Base-by-base conservation (phyloP, 1,140 invertebrate genomes). In the Babylonia areolata region DNA sequence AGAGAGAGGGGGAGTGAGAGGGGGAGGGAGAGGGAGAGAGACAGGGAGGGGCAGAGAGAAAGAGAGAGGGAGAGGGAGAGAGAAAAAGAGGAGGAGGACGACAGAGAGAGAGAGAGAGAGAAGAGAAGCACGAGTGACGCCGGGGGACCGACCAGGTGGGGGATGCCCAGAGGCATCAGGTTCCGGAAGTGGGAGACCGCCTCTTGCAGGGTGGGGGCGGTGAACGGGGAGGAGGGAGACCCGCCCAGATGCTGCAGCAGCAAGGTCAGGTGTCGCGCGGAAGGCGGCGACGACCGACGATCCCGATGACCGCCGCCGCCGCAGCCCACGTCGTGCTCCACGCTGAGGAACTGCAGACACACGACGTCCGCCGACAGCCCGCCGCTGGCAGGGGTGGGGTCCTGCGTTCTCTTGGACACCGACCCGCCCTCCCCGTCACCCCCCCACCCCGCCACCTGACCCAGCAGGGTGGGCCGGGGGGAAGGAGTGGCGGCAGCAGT, bases 261-360 rank as follows among this genome's bases (percentile, higher is more conserved):
- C n/a, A 51, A 35, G n/a, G 78, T 31, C 42, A 80, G 46, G 12
- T 80, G 78, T 6, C 23, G 58, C 15, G 12, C 12, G 20, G 58
- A n/a, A 20, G 40, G 40, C 42, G 31, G 12, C 9, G 40, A 33
- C 23, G 9, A 15, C 37, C 15, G 33, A 3, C 28, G 39, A 54
- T 42, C 42, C 1, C 78, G 78, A n/a, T 6, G 17, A 2, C 42
- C 5, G 6, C n/a, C 0, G 40, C 31, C 5, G 20, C 3, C 28
- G 31, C 78, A 80, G 33, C 15, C n/a, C 31, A 80, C 42, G 46
- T 77, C 75, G 28, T 77, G 75, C 75, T 77, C 11, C 35, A 77
- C 75, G 35, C 75, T 77, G 75, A 40, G 17, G 75, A 33, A 77
- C 75, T 77, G 75, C 75, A 77, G 75, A 28, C 75, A 77, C 71